Evolutionary conservation across 1,140 invertebrate genomes (phyloP).

Genomic region (Drosophila arawakana): DNA sequence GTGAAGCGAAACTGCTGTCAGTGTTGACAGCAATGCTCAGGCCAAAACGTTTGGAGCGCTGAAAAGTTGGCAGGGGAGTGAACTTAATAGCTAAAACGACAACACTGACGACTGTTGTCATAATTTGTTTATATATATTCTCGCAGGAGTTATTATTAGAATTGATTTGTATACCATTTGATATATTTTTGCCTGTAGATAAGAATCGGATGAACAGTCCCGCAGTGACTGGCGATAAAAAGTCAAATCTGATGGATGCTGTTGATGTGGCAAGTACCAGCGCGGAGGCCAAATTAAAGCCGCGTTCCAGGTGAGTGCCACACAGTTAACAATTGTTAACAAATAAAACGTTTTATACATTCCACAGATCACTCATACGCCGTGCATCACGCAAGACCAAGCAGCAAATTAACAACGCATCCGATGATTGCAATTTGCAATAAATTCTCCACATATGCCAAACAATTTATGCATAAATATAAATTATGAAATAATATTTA

Average conservation of each 20-base stretch:
- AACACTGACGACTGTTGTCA: too few relatives aligned
- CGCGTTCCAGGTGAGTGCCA: slow-evolving; percentile 70
- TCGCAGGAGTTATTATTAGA: too few relatives aligned
- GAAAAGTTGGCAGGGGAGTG: too few relatives aligned
- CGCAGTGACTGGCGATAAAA: slow-evolving; percentile 74
- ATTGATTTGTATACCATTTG: background rate
- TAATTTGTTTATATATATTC: too few relatives aligned
- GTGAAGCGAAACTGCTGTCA: background rate
- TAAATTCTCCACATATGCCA: slow-evolving; percentile 84
- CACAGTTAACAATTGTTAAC: background rate
- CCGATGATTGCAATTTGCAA: slow-evolving; percentile 90
- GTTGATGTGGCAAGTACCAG: slow-evolving; percentile 75
- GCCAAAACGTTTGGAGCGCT: too few relatives aligned
- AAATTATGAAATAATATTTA: slow-evolving; percentile 9
- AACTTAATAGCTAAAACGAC: too few relatives aligned
- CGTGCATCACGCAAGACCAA: slow-evolving; percentile 91
- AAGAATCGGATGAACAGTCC: slow-evolving; percentile 82
- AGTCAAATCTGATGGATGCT: slow-evolving; percentile 65
- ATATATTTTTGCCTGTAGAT: slow-evolving; percentile 50
- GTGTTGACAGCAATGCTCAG: too few relatives aligned
- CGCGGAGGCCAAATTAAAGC: slow-evolving; percentile 77
- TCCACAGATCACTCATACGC: slow-evolving; percentile 89
- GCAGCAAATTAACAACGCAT: slow-evolving; percentile 90
- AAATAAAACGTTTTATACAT: slow-evolving; percentile 4
- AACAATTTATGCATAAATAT: slow-evolving; percentile 12